These are phyloP conservation scores for Agrochola circellaris DNA, from an alignment of 2,888 invertebrate species.

Conservation along the genomic window DNA sequence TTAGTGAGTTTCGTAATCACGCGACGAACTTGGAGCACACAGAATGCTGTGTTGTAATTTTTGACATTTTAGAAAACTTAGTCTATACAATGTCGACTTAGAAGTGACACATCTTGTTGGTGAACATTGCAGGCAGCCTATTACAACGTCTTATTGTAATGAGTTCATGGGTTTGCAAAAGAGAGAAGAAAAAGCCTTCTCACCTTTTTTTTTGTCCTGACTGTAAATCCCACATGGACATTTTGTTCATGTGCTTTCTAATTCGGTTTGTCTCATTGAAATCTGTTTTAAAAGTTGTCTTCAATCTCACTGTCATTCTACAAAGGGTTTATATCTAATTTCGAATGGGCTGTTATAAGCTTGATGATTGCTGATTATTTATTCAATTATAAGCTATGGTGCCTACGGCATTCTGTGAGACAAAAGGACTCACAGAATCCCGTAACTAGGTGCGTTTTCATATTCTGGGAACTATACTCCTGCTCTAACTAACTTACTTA, in stretches of 20 bases:
- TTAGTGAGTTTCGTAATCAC: conserved; percentile 70
- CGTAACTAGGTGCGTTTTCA: no score
- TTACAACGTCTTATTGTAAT: conserved; percentile 6
- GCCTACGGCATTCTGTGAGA: not conserved
- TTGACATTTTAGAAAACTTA: conserved; percentile 49
- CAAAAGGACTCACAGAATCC: not conserved
- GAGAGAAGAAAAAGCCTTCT: not conserved
- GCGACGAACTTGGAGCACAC: conserved; percentile 63
- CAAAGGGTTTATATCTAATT: conserved; percentile 9
- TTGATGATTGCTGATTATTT: not conserved
- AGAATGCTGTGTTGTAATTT: conserved; percentile 58
- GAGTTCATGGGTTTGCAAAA: not conserved
- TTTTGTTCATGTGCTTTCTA: not conserved
- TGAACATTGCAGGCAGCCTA: conserved; percentile 14
- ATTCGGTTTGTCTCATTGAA: not conserved
- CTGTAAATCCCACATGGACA: not conserved
- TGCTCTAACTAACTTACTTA: conserved; percentile 31
- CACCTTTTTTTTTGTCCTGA: not conserved
- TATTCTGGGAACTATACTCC: not conserved
- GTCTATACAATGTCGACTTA: conserved; percentile 28
- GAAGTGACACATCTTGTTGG: conserved; percentile 23
- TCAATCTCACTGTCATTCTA: not conserved
- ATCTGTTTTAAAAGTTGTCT: not conserved
- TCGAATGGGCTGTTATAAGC: not conserved
- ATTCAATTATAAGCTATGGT: not conserved